phyloP scores from a whole-genome alignment of 2,797 vertebrate species.

The Danio kyathit region DNA sequence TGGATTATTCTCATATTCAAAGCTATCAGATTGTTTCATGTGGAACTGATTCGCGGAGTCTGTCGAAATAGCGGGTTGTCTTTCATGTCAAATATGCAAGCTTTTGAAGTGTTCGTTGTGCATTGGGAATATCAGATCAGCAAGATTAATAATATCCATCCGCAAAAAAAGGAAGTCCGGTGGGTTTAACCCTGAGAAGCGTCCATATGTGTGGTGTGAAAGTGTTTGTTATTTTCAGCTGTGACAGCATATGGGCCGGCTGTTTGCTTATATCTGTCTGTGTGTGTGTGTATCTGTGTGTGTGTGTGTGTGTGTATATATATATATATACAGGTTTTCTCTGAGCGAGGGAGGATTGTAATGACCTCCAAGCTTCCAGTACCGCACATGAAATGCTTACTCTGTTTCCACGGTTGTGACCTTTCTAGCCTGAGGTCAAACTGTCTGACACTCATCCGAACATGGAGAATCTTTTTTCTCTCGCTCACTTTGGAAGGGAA shows the following conservation, averaged over 20 bases:
- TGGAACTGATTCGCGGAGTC: slow-evolving; percentile 24
- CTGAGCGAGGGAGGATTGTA: slow-evolving; percentile 24
- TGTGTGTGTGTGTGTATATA: slow-evolving; percentile 25
- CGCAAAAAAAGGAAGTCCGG: slow-evolving; percentile 22
- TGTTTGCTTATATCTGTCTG: slow-evolving; percentile 13
- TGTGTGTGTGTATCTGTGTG: slow-evolving; percentile 11
- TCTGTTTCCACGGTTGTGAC: slow-evolving; percentile 55
- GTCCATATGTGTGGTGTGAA: slow-evolving; percentile 18
- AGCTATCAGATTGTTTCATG: slow-evolving; percentile 40
- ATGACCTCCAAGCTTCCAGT: slow-evolving; percentile 55
- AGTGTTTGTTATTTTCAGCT: slow-evolving; percentile 42
- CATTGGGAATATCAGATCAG: slow-evolving; percentile 22
- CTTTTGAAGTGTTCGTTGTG: slow-evolving; percentile 33
- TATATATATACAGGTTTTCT: slow-evolving; percentile 50
- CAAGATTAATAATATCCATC: slow-evolving; percentile 31
- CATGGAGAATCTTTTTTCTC: slow-evolving; percentile 21
- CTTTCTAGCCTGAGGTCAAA: slow-evolving; percentile 53
- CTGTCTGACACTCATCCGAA: slow-evolving; percentile 41
- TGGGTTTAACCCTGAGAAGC: slow-evolving; percentile 14
- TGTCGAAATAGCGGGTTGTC: slow-evolving; percentile 30
- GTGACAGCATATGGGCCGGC: slow-evolving; percentile 4
- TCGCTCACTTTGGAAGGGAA: slow-evolving; percentile 23
- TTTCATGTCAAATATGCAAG: slow-evolving; percentile 38
- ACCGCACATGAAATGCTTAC: slow-evolving; percentile 61
- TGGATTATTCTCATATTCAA: slow-evolving; percentile 37